Evolutionary conservation across 2,113 vertebrate species (phyloP).

Genomic region (Calyptommatus sinebrachiatus): DNA sequence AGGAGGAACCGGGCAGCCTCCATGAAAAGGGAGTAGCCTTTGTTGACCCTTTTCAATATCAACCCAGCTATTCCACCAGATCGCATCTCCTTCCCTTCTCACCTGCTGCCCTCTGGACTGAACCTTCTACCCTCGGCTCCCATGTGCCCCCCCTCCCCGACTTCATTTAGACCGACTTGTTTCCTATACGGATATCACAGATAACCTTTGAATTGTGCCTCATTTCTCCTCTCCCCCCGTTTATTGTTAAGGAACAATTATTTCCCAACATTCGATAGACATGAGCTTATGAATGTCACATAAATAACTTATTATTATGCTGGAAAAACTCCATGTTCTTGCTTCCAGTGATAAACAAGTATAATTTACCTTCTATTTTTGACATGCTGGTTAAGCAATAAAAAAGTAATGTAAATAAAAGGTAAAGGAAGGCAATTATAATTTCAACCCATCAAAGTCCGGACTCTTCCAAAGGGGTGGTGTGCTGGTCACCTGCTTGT

Average conservation of each 20-base stretch:
- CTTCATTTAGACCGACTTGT: background rate
- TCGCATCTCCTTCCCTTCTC: too few species aligned
- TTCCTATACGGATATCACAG: background rate
- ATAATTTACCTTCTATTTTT: background rate
- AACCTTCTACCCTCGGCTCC: too few species aligned
- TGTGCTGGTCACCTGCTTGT: too few species aligned
- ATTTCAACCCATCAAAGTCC: background rate
- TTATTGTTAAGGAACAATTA: background rate
- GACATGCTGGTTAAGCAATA: background rate
- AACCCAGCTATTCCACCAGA: too few species aligned
- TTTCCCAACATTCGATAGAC: conserved; percentile 15
- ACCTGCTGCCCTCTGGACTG: too few species aligned
- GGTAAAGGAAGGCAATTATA: conserved; percentile 5
- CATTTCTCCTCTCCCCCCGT: too few species aligned
- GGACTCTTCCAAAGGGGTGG: too few species aligned
- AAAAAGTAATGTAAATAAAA: conserved; percentile 11
- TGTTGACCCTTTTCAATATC: too few species aligned
- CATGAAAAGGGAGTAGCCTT: too few species aligned
- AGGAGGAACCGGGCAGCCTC: too few species aligned
- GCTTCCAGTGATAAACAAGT: background rate
- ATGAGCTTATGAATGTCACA: background rate
- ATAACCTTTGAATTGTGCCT: conserved; percentile 21
- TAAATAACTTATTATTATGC: background rate
- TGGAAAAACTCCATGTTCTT: background rate
- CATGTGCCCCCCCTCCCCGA: too few species aligned